Evolutionary conservation across 2,113 vertebrate genomes (phyloP), one percentile per base, ranked within the genome.

Genomic region (Desmodus rotundus): DNA sequence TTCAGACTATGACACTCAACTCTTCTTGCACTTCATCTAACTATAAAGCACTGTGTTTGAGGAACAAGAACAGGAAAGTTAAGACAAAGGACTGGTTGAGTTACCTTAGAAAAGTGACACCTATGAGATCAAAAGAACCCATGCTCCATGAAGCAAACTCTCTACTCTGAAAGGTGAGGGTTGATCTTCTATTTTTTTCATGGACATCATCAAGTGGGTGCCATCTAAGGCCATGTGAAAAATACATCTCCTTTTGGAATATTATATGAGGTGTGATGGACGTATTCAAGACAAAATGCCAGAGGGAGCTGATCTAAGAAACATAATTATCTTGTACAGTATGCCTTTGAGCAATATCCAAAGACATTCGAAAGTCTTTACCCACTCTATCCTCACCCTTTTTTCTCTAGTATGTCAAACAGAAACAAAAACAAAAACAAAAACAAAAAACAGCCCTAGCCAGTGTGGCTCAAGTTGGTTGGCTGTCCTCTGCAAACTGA

Each of bases 91-190:
- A 80, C 72, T 58, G 50, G 43, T 22, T 58, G 16, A 61, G 45
- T 84, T 92, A 86, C 65, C 87, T 96, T 52, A 89, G 41, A 87
- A 67, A 56, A 93, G 26, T 56, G 41, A 65, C 38, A 89, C 72
- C 76, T 89, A 20, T 83, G 38, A 87, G 68, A 97, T 89, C 50
- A 91, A 95, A 97, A 89, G 95, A 83, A 58, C 36, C 41, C 31
- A 2, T 77, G 38, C 36, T 67, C 50, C 63, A 90, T 65, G 41
- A 89, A 93, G 16, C 43, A n/a, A 81, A 82, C 56, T 76, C 41
- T 92, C 70, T 24, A 22, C 50, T 74, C 58, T 17, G 6, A 65
- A 24, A 88, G 31, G 45, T 74, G 58, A 88, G 90, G 28, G 26
- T 26, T 81, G 22, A 84, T 73, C 73, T 97, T 74, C 74, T 81